A percentile compares a stretch with the other conserved stretches of the same genome.
Conservation (phyloP, 2,797 vertebrate species). For the Trematomus bernacchii region DNA sequence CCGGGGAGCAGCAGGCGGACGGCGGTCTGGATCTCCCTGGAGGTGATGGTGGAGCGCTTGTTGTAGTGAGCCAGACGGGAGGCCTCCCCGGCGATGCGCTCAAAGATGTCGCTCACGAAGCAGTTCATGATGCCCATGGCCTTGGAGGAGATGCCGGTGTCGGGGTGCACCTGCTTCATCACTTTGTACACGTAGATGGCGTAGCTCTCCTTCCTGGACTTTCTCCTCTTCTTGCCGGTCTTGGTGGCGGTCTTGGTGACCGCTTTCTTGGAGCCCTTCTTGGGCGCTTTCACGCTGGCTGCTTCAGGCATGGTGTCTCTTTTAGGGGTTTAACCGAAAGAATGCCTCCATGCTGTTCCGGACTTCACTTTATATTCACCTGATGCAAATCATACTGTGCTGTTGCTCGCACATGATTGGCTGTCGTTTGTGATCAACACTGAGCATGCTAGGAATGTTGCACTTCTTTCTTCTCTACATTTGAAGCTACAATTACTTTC, state of each 20-base stretch:
- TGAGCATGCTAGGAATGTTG: too few relatives aligned
- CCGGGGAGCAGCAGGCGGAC: too few relatives aligned
- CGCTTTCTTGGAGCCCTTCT: neutral
- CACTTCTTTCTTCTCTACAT: too few relatives aligned
- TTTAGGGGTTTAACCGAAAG: too few relatives aligned
- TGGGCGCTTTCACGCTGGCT: neutral
- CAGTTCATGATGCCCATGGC: constrained; percentile 12
- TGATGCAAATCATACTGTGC: too few relatives aligned
- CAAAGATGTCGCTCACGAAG: constrained; percentile 11
- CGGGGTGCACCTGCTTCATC: too few relatives aligned
- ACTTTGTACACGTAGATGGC: too few relatives aligned
- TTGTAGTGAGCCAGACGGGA: constrained; percentile 15
- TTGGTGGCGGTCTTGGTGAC: neutral
- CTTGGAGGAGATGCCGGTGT: constrained; percentile 1
- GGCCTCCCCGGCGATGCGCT: constrained; percentile 11
- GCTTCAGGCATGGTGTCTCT: neutral
- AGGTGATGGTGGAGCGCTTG: constrained; percentile 19
- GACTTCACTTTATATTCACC: neutral
- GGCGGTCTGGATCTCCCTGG: constrained; percentile 5
- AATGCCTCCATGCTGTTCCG: too few relatives aligned
- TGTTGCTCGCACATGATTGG: too few relatives aligned
- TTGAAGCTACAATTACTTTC: too few relatives aligned
- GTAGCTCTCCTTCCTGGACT: too few relatives aligned
- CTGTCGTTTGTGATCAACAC: too few relatives aligned
- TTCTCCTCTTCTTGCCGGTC: neutral